Conservation (phyloP, 2,888 invertebrate species). For the Dysmachus trigonus region DNA sequence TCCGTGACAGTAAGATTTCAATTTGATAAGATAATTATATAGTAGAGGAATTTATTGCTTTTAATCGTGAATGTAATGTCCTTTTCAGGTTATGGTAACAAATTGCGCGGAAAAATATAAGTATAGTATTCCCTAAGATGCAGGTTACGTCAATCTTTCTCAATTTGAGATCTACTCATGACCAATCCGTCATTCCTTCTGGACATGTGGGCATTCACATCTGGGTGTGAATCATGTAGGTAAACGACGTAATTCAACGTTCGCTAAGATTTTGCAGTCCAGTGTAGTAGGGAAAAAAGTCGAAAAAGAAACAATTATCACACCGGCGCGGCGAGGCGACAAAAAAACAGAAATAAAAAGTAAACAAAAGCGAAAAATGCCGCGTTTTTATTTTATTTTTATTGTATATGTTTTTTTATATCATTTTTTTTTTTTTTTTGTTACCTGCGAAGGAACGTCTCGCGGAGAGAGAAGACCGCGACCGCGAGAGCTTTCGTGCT, state of each 20-base stretch:
- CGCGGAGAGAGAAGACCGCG: not conserved
- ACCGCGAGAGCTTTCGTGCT: constrained; percentile 5
- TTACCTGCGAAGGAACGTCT: not conserved
- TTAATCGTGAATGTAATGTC: no score
- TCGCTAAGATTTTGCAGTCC: not conserved
- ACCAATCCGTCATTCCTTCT: not conserved
- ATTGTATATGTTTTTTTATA: not conserved
- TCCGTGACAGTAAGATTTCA: no score
- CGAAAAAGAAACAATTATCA: not conserved
- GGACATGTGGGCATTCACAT: not conserved
- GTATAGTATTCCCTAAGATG: not conserved
- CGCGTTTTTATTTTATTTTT: not conserved
- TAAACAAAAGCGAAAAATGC: not conserved
- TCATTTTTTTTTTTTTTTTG: not conserved
- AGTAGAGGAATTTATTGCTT: no score
- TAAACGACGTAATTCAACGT: not conserved
- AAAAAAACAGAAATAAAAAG: not conserved
- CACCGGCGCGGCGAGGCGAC: not conserved
- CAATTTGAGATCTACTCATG: not conserved
- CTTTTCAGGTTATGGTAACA: not conserved
- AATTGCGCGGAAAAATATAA: not conserved
- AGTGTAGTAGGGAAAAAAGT: not conserved
- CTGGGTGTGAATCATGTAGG: not conserved
- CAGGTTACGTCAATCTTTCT: not conserved
- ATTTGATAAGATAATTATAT: not conserved